Evolutionary conservation across 2,113 vertebrate species (phyloP).

Genomic region (Blennius ocellaris): DNA sequence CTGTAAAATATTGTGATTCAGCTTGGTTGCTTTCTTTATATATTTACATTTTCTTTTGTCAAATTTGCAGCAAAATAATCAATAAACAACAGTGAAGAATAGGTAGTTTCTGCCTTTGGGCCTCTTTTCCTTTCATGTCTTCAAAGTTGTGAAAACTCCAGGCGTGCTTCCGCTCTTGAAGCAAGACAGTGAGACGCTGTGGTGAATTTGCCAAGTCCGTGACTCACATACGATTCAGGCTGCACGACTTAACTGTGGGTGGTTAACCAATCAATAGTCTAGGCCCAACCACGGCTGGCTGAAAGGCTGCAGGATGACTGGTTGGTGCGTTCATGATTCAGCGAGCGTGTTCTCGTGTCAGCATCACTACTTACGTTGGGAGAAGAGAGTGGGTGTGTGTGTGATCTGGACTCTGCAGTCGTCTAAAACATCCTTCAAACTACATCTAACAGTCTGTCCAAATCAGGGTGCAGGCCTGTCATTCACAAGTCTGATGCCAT

Average conservation of each 20-base stretch:
- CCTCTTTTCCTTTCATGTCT: neutral
- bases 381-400: neutral
- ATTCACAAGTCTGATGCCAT: slow-evolving; percentile 8
- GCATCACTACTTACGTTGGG: slow-evolving; percentile 4
- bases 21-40: slow-evolving; percentile 3
- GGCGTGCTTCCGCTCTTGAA: slow-evolving; percentile 3
- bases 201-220: slow-evolving; percentile 43
- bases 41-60: slow-evolving; percentile 8
- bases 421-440: slow-evolving; percentile 27
- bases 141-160: neutral
- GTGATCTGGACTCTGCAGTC: slow-evolving; percentile 9
- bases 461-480: neutral
- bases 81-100: slow-evolving; percentile 1
- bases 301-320: slow-evolving; percentile 23
- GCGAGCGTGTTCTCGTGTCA: slow-evolving; percentile 6
- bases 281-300: slow-evolving; percentile 34
- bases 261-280: slow-evolving; percentile 53
- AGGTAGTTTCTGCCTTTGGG: neutral
- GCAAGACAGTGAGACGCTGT: slow-evolving; percentile 7
- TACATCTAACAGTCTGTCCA: neutral
- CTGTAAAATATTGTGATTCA: slow-evolving; percentile 9
- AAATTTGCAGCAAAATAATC: neutral
- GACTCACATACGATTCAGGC: slow-evolving; percentile 42
- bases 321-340: slow-evolving; percentile 25
- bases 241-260: slow-evolving; percentile 41